Evolutionary conservation across 2,113 vertebrate species (phyloP).

Genomic region (Nannospalax galili): DNA sequence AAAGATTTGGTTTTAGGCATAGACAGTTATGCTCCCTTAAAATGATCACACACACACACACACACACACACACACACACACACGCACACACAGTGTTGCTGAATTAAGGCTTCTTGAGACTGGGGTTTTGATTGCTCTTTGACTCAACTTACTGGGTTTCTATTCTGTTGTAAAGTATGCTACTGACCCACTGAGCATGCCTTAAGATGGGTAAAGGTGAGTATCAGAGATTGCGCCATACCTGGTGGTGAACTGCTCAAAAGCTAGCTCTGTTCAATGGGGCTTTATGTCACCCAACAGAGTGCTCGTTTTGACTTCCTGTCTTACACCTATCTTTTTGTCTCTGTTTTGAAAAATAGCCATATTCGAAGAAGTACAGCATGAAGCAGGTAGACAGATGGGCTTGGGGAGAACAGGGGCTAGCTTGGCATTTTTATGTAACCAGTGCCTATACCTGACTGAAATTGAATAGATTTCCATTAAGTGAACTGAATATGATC

Average conservation of each 20-base stretch:
- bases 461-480: not conserved
- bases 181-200: not conserved
- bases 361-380: not conserved
- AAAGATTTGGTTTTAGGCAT: not conserved
- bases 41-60: no score
- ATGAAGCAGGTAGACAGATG: not conserved
- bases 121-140: not conserved
- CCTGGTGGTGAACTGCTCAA: not conserved
- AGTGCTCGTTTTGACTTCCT: not conserved
- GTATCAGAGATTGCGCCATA: no score
- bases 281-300: not conserved
- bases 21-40: not conserved
- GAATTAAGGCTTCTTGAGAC: not conserved
- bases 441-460: not conserved
- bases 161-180: not conserved
- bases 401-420: not conserved
- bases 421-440: not conserved
- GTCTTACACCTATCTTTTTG: not conserved
- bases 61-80: no score
- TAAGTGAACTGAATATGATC: not conserved
- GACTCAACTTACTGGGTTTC: not conserved
- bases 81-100: no score
- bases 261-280: not conserved
- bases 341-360: not conserved
- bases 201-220: not conserved